phyloP scores from a whole-genome alignment of 2,888 invertebrate species.

The Erebia epiphron region DNA sequence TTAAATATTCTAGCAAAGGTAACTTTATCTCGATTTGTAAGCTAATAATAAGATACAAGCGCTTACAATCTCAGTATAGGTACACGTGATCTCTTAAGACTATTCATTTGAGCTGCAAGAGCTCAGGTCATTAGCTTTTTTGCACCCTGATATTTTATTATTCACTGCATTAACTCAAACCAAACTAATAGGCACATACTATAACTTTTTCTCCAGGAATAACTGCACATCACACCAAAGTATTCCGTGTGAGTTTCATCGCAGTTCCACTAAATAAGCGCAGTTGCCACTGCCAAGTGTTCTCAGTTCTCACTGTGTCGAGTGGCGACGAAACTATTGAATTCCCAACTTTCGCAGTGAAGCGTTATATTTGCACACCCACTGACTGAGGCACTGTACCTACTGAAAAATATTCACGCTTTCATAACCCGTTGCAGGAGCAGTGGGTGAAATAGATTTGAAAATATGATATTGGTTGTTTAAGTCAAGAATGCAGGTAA shows the following conservation, averaged over 20 bases:
- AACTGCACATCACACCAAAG: slow-evolving; percentile 6
- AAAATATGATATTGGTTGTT: background rate
- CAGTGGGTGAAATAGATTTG: background rate
- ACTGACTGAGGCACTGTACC: slow-evolving; percentile 7
- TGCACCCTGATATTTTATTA: too few species aligned
- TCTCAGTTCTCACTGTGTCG: slow-evolving; percentile 7
- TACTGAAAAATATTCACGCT: slow-evolving; percentile 13
- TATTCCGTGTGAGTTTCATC: slow-evolving; percentile 2
- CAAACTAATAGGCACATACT: too few species aligned
- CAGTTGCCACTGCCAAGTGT: slow-evolving; percentile 15
- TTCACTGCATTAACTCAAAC: too few species aligned
- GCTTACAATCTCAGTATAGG: too few species aligned
- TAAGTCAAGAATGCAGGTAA: too few species aligned
- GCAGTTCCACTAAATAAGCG: slow-evolving; percentile 12
- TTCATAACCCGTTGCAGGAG: background rate
- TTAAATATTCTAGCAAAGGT: too few species aligned
- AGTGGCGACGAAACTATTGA: slow-evolving; percentile 14
- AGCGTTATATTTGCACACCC: slow-evolving; percentile 11
- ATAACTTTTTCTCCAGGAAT: background rate
- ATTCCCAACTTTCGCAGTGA: slow-evolving; percentile 15
- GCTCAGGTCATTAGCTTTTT: too few species aligned
- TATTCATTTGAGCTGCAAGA: too few species aligned
- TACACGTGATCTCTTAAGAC: too few species aligned
- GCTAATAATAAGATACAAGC: too few species aligned
- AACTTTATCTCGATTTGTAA: too few species aligned